Conservation (phyloP, 2,888 invertebrate genomes). For the Vandiemenella viatica region DNA sequence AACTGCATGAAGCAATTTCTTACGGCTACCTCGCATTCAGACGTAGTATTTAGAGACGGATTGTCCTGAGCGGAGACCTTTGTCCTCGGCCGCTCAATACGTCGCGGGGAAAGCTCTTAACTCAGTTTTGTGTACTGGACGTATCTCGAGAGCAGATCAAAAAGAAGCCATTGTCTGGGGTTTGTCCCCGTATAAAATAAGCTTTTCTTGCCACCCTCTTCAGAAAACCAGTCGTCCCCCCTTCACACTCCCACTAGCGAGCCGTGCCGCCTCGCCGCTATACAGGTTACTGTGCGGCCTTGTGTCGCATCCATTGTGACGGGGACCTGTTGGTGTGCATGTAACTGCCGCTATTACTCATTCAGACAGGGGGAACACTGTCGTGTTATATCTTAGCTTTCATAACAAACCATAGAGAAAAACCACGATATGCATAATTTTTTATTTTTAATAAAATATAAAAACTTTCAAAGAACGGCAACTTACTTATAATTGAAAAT, state of each 20-base stretch:
- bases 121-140: slow-evolving; percentile 9
- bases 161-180: slow-evolving; percentile 10
- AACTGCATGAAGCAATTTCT: slow-evolving; percentile 11
- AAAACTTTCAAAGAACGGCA: no score
- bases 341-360: no score
- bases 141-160: slow-evolving; percentile 9
- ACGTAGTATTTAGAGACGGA: slow-evolving; percentile 8
- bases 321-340: no score
- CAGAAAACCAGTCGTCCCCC: background rate
- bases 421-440: no score
- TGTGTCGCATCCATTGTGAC: no score
- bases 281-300: no score
- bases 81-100: slow-evolving; percentile 3
- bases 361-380: no score
- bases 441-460: no score
- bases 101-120: slow-evolving; percentile 7
- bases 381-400: no score
- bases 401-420: no score
- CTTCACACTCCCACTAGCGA: background rate
- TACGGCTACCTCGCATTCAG: background rate
- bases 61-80: slow-evolving; percentile 2
- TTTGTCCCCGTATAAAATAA: slow-evolving; percentile 3
- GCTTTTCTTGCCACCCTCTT: slow-evolving; percentile 2
- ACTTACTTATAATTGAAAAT: no score
- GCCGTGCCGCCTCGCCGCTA: slow-evolving; percentile 1